A percentile compares a stretch with the other conserved stretches of the same genome.
Conservation (phyloP, 2,888 invertebrate genomes). For the Lepidonotus clava region DNA sequence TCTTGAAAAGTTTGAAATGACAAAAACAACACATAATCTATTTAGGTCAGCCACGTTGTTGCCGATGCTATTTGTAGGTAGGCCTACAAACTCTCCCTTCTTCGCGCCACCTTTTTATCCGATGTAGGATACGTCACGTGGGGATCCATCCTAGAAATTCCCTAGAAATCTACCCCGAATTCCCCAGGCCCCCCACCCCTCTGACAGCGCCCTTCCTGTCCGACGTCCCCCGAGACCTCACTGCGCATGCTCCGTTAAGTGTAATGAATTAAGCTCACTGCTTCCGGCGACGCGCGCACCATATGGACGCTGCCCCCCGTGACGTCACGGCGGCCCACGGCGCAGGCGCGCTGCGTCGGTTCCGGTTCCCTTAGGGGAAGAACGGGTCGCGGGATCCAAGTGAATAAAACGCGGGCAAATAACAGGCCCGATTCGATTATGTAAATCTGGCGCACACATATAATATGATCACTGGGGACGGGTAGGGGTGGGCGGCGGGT, state of each 20-base stretch:
- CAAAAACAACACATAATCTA: too few species aligned
- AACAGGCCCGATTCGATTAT: slow-evolving; percentile 41
- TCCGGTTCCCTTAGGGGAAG: not conserved
- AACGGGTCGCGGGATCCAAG: not conserved
- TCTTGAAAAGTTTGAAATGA: too few species aligned
- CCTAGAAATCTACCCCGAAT: not conserved
- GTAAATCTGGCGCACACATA: slow-evolving; percentile 36
- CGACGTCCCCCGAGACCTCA: not conserved
- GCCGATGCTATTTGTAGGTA: too few species aligned
- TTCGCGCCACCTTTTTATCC: too few species aligned
- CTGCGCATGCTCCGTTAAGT: slow-evolving; percentile 32
- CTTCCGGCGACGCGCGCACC: slow-evolving; percentile 33
- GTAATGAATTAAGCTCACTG: slow-evolving; percentile 19
- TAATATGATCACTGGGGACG: slow-evolving; percentile 39
- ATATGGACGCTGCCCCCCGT: slow-evolving; percentile 28
- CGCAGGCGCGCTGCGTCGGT: not conserved
- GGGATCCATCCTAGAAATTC: not conserved
- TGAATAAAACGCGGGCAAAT: slow-evolving; percentile 31
- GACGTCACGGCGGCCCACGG: slow-evolving; percentile 21
- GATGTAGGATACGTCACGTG: too few species aligned
- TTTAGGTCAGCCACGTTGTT: too few species aligned
- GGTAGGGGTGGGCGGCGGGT: not conserved
- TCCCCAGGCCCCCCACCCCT: too few species aligned
- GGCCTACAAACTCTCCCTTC: too few species aligned
- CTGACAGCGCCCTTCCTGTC: not conserved